Evolutionary conservation across 2,888 invertebrate species (phyloP), one percentile per base, ranked within the genome.

Genomic region (Melangyna quadrimaculata): DNA sequence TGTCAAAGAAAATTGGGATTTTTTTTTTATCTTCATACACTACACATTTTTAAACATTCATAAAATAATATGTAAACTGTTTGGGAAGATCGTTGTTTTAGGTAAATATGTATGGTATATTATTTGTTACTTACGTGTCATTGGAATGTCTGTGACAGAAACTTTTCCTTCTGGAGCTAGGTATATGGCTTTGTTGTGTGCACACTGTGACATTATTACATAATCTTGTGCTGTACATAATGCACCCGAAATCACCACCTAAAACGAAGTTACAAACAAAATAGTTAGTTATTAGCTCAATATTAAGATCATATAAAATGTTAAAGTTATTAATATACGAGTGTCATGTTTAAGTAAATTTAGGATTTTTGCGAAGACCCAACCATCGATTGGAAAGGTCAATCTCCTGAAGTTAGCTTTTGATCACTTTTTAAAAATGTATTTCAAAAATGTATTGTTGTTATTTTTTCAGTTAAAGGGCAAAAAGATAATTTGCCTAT

Each of bases 191-290:
- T 91, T 92, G 92, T 91, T 91, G 91, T 90, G 91, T 91, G 92
- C 91, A 92, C 92, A 92, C 91, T 91, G 90, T 91, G 92, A 91
- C 92, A 92, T 91, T 92, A 92, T 91, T 91, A 92, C 92, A 91
- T 91, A 91, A 91, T 91, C 91, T 90, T 91, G 90, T 91, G 89
- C 91, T 91, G 91, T 91, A 92, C 92, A 92, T 92, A 92, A 91
- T 91, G 92, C 92, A 91, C 92, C 92, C 91, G 92, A 92, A 92
- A 92, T 92, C 91, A 92, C 92, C 92, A 92, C 92, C 92, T 92
- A 88, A 65, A 91, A 65, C 19, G 7, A 45, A 89, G 63, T 19
- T 53, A 77, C 29, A 86, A 70, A 43, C 27, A 29, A 37, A 55
- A 27, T 7, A 27, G 0, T 17, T 43, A 40, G 43, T 27, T 27